Conservation (phyloP, 2,797 vertebrate genomes). For the Thaleichthys pacificus region DNA sequence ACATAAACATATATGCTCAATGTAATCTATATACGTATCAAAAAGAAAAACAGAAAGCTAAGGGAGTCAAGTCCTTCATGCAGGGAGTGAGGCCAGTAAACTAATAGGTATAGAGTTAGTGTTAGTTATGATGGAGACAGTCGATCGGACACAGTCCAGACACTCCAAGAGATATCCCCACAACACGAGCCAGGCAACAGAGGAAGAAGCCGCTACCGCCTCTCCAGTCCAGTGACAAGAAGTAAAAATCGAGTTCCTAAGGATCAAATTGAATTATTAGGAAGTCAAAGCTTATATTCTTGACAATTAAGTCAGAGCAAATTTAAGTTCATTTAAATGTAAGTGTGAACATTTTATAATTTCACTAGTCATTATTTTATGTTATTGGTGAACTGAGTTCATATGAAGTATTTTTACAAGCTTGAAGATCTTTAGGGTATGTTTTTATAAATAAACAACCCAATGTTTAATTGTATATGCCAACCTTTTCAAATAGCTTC, state of each 20-base stretch:
- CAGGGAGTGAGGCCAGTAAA: conserved; percentile 63
- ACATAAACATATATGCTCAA: conserved; percentile 75
- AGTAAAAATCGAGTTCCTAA: conserved; percentile 38
- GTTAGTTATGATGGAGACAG: conserved; percentile 70
- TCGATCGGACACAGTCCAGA: conserved; percentile 61
- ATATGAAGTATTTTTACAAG: no score
- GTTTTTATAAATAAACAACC: background rate
- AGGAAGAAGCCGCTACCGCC: conserved; percentile 18
- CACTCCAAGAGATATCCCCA: conserved; percentile 48
- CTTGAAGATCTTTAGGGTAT: no score
- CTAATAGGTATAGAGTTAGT: conserved; percentile 48
- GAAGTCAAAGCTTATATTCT: background rate
- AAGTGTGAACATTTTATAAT: no score
- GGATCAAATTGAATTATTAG: background rate
- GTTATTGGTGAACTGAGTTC: no score
- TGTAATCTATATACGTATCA: conserved; percentile 61
- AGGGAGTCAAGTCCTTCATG: conserved; percentile 58
- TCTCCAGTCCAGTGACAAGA: conserved; percentile 63
- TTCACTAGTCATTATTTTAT: no score
- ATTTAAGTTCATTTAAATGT: no score
- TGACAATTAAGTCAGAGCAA: no score
- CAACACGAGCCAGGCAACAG: conserved; percentile 52
- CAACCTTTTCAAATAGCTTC: background rate
- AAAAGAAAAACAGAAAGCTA: conserved; percentile 19
- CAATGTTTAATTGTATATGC: background rate